A percentile compares a stretch with the other conserved stretches of the same genome.
These are phyloP conservation scores for Epinephelus cyanopodus DNA, from an alignment of 2,113 vertebrate species.

Conservation along the genomic window DNA sequence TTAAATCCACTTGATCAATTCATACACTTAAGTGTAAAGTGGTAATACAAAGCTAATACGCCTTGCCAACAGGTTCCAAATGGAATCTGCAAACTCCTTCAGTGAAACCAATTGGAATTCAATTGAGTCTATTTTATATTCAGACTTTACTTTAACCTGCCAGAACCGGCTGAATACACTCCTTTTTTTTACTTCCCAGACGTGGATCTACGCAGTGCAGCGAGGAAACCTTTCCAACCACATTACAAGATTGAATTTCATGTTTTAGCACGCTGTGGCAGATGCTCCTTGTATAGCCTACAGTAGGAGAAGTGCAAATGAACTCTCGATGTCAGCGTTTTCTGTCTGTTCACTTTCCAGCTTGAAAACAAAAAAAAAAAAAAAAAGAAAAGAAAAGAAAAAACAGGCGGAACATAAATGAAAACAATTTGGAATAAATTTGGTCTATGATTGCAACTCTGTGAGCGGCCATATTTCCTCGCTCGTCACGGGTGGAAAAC, in stretches of 20 bases:
- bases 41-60: constrained; percentile 54
- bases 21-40: constrained; percentile 44
- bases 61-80: constrained; percentile 51
- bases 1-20: constrained; percentile 54
- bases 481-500: constrained; percentile 18
- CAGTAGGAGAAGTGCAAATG: constrained; percentile 44
- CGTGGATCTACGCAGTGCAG: constrained; percentile 48
- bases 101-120: constrained; percentile 56
- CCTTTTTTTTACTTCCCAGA: constrained; percentile 19
- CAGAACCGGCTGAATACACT: constrained; percentile 18
- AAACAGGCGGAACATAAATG: constrained; percentile 23
- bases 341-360: constrained; percentile 31
- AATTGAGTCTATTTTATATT: constrained; percentile 50
- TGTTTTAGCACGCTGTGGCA: constrained; percentile 55
- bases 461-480: constrained; percentile 20
- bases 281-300: constrained; percentile 58
- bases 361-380: neutral
- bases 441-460: constrained; percentile 30
- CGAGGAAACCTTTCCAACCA: constrained; percentile 48
- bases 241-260: constrained; percentile 62
- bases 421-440: constrained; percentile 56
- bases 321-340: constrained; percentile 36
- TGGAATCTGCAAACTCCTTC: constrained; percentile 44
- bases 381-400: neutral
- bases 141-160: constrained; percentile 45